These are phyloP conservation scores for Thalassoma bifasciatum DNA, from an alignment of 2,113 vertebrate genomes.

Conservation along the genomic window DNA sequence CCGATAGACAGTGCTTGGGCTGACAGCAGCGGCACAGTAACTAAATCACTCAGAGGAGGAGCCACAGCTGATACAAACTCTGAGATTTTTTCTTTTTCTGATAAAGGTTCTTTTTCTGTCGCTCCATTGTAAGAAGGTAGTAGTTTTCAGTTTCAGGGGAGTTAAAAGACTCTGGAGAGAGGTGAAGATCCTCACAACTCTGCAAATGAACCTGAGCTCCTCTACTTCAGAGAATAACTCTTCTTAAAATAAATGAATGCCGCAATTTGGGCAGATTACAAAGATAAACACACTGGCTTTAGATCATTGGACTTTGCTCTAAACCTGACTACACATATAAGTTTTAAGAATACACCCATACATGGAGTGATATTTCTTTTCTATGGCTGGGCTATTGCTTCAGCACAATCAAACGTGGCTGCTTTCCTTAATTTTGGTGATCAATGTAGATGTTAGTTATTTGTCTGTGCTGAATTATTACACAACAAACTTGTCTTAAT, in stretches of 20 bases:
- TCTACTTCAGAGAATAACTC: not conserved
- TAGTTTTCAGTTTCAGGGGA: conserved; percentile 45
- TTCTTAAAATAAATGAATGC: not conserved
- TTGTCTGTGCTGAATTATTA: conserved; percentile 18
- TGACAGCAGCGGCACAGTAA: conserved; percentile 55
- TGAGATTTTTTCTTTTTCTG: conserved; percentile 52
- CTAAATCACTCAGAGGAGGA: conserved; percentile 70
- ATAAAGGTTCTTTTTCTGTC: conserved; percentile 58
- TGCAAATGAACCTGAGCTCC: conserved; percentile 34
- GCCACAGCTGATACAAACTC: conserved; percentile 68
- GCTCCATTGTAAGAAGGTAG: conserved; percentile 29
- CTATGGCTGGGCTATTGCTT: not conserved
- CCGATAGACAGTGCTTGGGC: not conserved
- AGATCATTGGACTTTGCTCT: not conserved
- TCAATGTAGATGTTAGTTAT: conserved; percentile 32
- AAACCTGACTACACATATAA: not conserved
- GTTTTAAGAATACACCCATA: not conserved
- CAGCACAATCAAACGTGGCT: not conserved
- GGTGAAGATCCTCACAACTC: conserved; percentile 16
- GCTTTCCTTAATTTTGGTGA: conserved; percentile 1
- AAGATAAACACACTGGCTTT: not conserved
- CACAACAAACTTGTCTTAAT: conserved; percentile 27
- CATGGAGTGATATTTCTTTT: not conserved
- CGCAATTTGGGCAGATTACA: not conserved
- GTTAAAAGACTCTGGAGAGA: conserved; percentile 31